Percentiles rank a stretch among this genome's conserved stretches.
Conservation (phyloP, 2,888 invertebrate species). For the Anaspis maculata region DNA sequence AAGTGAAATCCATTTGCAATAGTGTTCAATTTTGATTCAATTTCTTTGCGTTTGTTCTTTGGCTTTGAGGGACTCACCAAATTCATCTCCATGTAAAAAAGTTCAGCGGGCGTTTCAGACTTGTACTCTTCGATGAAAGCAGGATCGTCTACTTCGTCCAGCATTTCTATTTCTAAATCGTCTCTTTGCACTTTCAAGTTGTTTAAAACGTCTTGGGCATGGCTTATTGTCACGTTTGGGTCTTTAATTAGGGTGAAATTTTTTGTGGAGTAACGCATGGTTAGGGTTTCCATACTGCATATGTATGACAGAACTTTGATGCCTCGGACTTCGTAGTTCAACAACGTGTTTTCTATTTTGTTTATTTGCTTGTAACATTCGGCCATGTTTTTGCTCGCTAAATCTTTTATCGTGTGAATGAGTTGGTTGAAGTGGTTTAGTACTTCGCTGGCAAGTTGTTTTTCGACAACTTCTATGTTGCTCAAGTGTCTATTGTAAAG, state of each 20-base stretch:
- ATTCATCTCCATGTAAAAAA: slow-evolving; percentile 16
- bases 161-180: slow-evolving; percentile 18
- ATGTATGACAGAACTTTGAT: slow-evolving; percentile 24
- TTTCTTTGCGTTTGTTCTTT: slow-evolving; percentile 15
- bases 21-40: slow-evolving; percentile 24
- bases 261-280: slow-evolving; percentile 17
- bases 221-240: slow-evolving; percentile 7
- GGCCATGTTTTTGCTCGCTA: slow-evolving; percentile 18
- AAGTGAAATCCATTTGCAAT: slow-evolving; percentile 29
- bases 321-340: slow-evolving; percentile 30
- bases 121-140: slow-evolving; percentile 8
- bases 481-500: slow-evolving; percentile 1
- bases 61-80: slow-evolving; percentile 13
- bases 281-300: slow-evolving; percentile 21
- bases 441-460: slow-evolving; percentile 13
- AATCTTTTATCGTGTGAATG: slow-evolving; percentile 18
- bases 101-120: slow-evolving; percentile 11
- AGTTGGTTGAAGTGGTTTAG: slow-evolving; percentile 23
- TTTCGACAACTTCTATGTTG: slow-evolving; percentile 20
- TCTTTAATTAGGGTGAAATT: slow-evolving; percentile 1
- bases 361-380: slow-evolving; percentile 19
- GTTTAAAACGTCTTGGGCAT: slow-evolving; percentile 28
- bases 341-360: slow-evolving; percentile 25
- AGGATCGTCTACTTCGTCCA: slow-evolving; percentile 14
- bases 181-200: slow-evolving; percentile 15